phyloP scores from a whole-genome alignment of 1,140 invertebrate genomes.

The Halesus radiatus region DNA sequence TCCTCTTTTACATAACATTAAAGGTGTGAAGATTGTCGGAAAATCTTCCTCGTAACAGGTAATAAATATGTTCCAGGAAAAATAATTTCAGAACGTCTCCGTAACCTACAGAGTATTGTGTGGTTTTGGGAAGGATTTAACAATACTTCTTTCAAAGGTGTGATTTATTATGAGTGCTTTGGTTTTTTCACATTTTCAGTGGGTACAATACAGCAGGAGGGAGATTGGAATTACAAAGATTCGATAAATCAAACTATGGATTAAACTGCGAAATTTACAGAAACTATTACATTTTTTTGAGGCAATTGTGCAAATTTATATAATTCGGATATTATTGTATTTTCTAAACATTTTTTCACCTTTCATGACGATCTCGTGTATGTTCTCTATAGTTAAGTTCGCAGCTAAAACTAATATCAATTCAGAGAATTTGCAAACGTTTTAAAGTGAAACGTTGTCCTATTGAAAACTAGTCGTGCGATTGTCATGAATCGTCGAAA shows the following conservation, averaged over 20 bases:
- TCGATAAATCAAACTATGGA: constrained; percentile 11
- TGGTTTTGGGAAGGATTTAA: constrained; percentile 21
- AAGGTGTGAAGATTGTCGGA: constrained; percentile 11
- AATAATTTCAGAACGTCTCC: not conserved
- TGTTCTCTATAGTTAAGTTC: too few species aligned
- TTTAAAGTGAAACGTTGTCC: too few species aligned
- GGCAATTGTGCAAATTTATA: too few species aligned
- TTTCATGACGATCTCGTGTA: too few species aligned
- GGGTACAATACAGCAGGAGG: not conserved
- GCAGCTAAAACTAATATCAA: too few species aligned
- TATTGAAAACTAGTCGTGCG: too few species aligned
- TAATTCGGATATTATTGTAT: too few species aligned
- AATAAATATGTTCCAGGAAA: constrained; percentile 7
- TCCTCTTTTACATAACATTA: constrained; percentile 11
- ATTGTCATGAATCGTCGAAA: too few species aligned
- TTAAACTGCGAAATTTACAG: not conserved
- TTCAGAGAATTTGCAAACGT: too few species aligned
- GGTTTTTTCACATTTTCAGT: constrained; percentile 18
- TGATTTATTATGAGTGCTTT: constrained; percentile 18
- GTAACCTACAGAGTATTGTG: not conserved
- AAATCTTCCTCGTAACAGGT: constrained; percentile 22
- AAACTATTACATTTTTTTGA: too few species aligned
- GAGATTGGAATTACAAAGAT: not conserved
- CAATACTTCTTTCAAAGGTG: not conserved
- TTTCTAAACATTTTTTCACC: too few species aligned